A percentile compares a stretch with the other conserved stretches of the same genome.
Evolutionary conservation across 2,113 vertebrate species (phyloP).

Genomic region (zebrafish (Danio rerio)): GRCz12tu NC_133180.1:30159001-30159500

Average conservation of each 20-base stretch:
- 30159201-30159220: not conserved
- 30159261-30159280: no score
- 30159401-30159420: no score
- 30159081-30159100: constrained; percentile 40
- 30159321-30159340: no score
- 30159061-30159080: constrained; percentile 63
- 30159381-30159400: no score
- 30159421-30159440: no score
- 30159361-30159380: no score
- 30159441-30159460: no score
- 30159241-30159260: not conserved
- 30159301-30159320: no score
- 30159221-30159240: not conserved
- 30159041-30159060: constrained; percentile 70
- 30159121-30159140: not conserved
- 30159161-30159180: not conserved
- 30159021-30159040: constrained; percentile 71
- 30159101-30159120: not conserved
- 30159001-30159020: constrained; percentile 75
- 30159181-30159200: not conserved
- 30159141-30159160: constrained; percentile 23
- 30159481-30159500: no score
- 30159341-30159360: no score
- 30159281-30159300: no score
- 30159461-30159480: no score